Percentiles rank a stretch among this genome's conserved stretches.
These are phyloP conservation scores for Mastomys coucha DNA, from an alignment of 2,113 vertebrate genomes.

Conservation along the genomic window DNA sequence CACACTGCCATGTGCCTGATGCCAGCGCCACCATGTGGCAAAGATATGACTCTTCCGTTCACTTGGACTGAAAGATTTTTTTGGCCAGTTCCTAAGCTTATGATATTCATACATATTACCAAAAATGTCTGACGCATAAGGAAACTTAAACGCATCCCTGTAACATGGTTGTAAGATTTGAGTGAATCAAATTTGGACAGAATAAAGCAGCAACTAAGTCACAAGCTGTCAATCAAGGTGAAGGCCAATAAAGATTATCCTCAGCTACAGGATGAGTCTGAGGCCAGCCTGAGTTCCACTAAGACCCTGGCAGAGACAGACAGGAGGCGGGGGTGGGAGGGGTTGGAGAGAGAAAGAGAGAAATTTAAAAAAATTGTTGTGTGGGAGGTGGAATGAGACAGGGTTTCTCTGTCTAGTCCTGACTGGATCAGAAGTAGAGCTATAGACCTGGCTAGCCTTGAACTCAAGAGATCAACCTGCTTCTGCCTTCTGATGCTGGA, in stretches of 20 bases:
- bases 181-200: neutral
- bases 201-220: neutral
- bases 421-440: no score
- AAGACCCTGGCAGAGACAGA: neutral
- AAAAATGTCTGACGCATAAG: rapidly evolving
- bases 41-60: rapidly evolving
- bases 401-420: no score
- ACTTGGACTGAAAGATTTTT: rapidly evolving
- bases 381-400: no score
- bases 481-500: no score
- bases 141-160: neutral
- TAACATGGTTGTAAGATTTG: neutral
- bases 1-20: rapidly evolving
- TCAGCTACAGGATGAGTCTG: neutral
- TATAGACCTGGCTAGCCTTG: no score
- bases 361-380: no score
- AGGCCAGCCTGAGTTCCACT: neutral
- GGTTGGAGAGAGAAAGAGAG: no score
- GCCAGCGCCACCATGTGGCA: neutral
- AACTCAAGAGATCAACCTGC: no score
- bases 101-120: neutral
- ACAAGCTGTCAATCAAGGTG: neutral
- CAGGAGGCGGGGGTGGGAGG: no score
- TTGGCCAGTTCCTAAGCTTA: neutral
- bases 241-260: neutral